Conservation (phyloP, 53 echinoderm and acorn worm genomes). For the Zoroaster sp. region DNA sequence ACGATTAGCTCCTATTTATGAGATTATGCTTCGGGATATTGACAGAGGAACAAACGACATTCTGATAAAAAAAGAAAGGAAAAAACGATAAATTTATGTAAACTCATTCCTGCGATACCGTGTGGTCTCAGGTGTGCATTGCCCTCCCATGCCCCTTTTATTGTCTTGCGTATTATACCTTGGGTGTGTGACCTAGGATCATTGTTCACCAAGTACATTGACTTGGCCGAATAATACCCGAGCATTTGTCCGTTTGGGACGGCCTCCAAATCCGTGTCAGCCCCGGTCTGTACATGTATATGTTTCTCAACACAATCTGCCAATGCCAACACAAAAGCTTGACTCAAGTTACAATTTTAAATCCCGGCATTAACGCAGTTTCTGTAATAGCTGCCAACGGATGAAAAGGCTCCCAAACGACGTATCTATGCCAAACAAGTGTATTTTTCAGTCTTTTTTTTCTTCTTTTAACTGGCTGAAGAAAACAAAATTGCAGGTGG, state of each 20-base stretch:
- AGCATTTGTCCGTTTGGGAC: neutral
- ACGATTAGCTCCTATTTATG: too few species aligned
- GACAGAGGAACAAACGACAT: neutral
- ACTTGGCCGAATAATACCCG: conserved; percentile 19
- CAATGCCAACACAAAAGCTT: conserved; percentile 36
- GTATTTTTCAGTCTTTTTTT: neutral
- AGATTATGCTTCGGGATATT: too few species aligned
- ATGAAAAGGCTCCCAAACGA: conserved; percentile 5
- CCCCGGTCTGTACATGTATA: conserved; percentile 3
- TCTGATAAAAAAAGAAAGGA: neutral
- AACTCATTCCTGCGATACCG: too few species aligned
- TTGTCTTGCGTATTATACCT: neutral
- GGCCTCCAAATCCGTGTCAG: conserved; percentile 7
- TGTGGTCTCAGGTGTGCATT: neutral
- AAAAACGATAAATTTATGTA: too few species aligned
- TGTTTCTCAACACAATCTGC: conserved; percentile 39
- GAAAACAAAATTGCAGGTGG: conserved; percentile 40
- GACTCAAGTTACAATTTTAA: conserved; percentile 56
- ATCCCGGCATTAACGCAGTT: conserved; percentile 38
- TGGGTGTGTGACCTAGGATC: conserved; percentile 14
- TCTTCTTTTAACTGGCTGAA: conserved; percentile 20
- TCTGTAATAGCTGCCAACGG: neutral
- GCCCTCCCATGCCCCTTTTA: neutral
- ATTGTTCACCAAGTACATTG: conserved; percentile 35
- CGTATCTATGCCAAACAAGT: conserved; percentile 43